Evolutionary conservation across 2,113 vertebrate species (phyloP), one percentile per base, ranked within the genome.

Genomic region (Centropus bengalensis): DNA sequence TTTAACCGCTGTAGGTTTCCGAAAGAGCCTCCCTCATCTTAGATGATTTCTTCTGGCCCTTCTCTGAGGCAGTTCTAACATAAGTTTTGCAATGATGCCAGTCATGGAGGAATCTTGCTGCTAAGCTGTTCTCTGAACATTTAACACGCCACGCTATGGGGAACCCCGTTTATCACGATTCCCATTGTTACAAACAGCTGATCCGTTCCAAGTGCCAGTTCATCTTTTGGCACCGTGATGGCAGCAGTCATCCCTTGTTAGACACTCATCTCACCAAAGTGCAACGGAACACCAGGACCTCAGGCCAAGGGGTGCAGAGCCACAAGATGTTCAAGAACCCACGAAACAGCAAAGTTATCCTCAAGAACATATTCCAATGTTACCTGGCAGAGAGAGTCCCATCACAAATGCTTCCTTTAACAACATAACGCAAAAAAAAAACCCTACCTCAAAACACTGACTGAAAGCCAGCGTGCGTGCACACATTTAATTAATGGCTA

Each of bases 201-300:
- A n/a, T 68, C 55, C 2, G 9, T 60, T 36, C 73, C 42, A 8
- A 4, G 55, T 67, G 71, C 68, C 71, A 64, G 17, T 5, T 51
- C 4, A 45, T 26, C 18, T n/a, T 2, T 7, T 4, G 54, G 78
- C 47, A 54, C 17, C 12, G 23, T 1, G 30, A 36, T 22, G 51
- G 78, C 44, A 70, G 45, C 47, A 10, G 44, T 11, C 62, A 67
- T 3, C 28, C 36, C 80, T 55, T 58, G 58, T 15, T n/a, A 44
- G 56, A 62, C 28, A 44, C 14, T 55, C 47, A 30, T 5, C 54
- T 54, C 56, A 52, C 42, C 62, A 0, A 36, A 78, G 12, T 0
- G 7, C 36, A 33, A 1, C 55, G 4, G 21, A 52, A 20, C 51
- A 2, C 0, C 0, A 2, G 74, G 47, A 79, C 36, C 42, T 30